phyloP scores from a whole-genome alignment of 2,113 vertebrate genomes.

The Peromyscus leucopus region DNA sequence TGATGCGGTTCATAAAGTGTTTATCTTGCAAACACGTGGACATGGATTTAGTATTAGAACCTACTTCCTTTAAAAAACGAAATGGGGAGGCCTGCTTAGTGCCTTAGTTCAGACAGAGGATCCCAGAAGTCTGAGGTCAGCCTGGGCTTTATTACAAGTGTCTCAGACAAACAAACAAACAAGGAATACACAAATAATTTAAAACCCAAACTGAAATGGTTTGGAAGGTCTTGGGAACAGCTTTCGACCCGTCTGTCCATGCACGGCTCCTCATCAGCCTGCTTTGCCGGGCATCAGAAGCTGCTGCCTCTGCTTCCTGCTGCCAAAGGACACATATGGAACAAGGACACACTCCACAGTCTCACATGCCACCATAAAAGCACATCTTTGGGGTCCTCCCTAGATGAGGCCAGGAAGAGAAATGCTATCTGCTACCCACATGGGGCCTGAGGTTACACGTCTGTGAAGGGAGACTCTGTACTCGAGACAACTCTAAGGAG shows the following conservation, averaged over 20 bases:
- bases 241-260: neutral
- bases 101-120: neutral
- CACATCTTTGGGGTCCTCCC: slow-evolving; percentile 58
- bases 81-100: neutral
- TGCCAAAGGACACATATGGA: slow-evolving; percentile 29
- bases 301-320: neutral
- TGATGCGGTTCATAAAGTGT: neutral
- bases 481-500: slow-evolving; percentile 34
- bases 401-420: slow-evolving; percentile 62
- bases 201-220: neutral
- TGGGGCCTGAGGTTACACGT: slow-evolving; percentile 65
- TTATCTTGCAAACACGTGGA: neutral
- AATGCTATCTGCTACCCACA: slow-evolving; percentile 58
- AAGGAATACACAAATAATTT: neutral
- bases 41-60: too few species aligned
- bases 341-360: neutral
- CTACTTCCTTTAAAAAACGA: neutral
- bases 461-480: slow-evolving; percentile 40
- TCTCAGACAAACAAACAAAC: neutral
- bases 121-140: neutral
- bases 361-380: slow-evolving; percentile 19
- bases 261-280: neutral
- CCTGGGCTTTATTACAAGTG: neutral
- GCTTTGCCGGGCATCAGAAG: slow-evolving; percentile 38
- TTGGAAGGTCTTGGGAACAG: neutral